These are phyloP conservation scores for Myzus persicae DNA, from an alignment of 1,140 invertebrate species.

Conservation along the genomic window DNA sequence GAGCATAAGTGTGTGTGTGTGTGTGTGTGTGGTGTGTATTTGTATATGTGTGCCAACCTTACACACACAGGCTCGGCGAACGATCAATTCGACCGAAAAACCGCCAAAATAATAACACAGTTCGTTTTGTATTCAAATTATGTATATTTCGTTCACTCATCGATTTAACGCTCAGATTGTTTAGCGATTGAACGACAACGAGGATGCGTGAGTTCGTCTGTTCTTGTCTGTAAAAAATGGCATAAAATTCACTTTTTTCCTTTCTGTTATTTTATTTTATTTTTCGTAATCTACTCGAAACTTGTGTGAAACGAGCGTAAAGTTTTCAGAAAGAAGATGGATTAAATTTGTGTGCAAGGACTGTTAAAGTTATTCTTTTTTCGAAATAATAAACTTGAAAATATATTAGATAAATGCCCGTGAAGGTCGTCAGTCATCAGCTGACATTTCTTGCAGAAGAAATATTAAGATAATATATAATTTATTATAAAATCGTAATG, in stretches of 20 bases:
- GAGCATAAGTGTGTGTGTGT: neutral
- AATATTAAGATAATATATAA: neutral
- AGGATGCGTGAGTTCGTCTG: neutral
- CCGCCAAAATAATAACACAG: conserved; percentile 15
- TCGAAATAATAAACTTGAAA: neutral
- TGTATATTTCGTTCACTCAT: neutral
- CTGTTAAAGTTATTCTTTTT: conserved; percentile 43
- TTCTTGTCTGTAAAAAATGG: neutral
- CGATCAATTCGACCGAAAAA: conserved; percentile 30
- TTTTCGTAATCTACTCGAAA: conserved; percentile 13
- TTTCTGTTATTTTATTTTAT: neutral
- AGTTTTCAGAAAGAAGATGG: neutral
- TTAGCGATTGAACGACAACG: neutral
- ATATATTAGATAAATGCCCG: neutral
- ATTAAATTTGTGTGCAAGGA: neutral
- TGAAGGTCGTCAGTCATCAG: neutral
- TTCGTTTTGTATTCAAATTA: conserved; percentile 26
- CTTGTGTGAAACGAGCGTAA: conserved; percentile 13
- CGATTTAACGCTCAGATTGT: conserved; percentile 34
- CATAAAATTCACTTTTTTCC: conserved; percentile 7
- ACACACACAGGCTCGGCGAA: neutral
- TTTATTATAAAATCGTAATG: neutral
- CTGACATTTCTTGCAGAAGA: neutral
- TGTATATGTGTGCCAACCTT: neutral
- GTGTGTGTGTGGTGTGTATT: neutral